Evolutionary conservation across 2,797 vertebrate genomes (phyloP).

Genomic region (Arrhamphus sclerolepis): DNA sequence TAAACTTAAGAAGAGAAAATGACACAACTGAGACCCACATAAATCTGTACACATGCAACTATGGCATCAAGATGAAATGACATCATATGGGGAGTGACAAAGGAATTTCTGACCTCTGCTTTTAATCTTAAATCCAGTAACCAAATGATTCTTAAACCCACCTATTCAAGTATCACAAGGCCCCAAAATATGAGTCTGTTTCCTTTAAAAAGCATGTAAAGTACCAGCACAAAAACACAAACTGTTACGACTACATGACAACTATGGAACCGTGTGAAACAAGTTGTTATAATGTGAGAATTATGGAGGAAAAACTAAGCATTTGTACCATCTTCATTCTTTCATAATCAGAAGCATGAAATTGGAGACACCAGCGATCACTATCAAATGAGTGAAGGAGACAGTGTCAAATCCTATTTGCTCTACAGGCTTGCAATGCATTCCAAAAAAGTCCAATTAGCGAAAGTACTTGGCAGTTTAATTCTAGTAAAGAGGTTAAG

Average conservation of each 20-base stretch:
- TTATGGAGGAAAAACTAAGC: constrained; percentile 6
- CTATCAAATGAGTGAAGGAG: no score
- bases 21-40: constrained; percentile 3
- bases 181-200: background rate
- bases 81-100: background rate
- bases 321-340: background rate
- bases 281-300: constrained; percentile 24
- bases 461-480: no score
- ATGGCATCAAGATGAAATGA: background rate
- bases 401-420: no score
- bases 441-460: no score
- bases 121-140: no score
- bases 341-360: constrained; percentile 5
- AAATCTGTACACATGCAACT: no score
- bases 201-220: constrained; percentile 21
- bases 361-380: no score
- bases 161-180: no score
- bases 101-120: no score
- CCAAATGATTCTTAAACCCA: no score
- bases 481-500: no score
- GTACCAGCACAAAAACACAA: constrained; percentile 26
- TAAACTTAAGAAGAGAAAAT: background rate
- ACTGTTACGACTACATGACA: constrained; percentile 19
- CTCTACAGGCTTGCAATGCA: no score
- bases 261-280: constrained; percentile 27